These are phyloP conservation scores for Beroe forskalii DNA, from an alignment of 37 sponge, comb jelly and placozoan genomes.

Conservation along the genomic window DNA sequence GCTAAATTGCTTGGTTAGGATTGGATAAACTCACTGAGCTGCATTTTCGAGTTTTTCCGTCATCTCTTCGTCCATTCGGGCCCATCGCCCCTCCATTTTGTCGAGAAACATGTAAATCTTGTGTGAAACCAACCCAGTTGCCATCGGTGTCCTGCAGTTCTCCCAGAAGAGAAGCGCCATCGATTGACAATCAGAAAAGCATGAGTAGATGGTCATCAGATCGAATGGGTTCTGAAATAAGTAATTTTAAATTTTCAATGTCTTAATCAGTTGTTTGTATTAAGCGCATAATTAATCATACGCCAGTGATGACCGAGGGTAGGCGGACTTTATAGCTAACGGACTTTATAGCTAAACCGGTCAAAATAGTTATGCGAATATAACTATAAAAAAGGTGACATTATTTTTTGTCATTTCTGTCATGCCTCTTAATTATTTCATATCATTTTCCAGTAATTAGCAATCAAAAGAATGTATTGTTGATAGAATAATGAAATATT, in stretches of 20 bases:
- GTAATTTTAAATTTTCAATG: background rate
- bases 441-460: too few species aligned
- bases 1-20: too few species aligned
- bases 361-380: too few species aligned
- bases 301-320: too few species aligned
- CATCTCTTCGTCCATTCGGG: conserved; percentile 62
- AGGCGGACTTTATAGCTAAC: too few species aligned
- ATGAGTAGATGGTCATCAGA: conserved; percentile 51
- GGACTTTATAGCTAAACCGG: too few species aligned
- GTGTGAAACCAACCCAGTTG: conserved; percentile 58
- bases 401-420: too few species aligned
- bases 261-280: background rate
- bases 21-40: conserved; percentile 64
- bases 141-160: conserved; percentile 42
- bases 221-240: conserved; percentile 52
- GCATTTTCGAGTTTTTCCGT: conserved; percentile 60
- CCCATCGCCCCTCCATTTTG: conserved; percentile 60
- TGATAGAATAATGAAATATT: too few species aligned
- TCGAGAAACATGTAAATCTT: conserved; percentile 64
- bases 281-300: too few species aligned
- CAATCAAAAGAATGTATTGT: too few species aligned
- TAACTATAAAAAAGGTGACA: too few species aligned
- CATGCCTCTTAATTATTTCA: too few species aligned
- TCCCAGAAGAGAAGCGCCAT: conserved; percentile 61
- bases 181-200: conserved; percentile 31